Evolutionary conservation across 2,113 vertebrate genomes (phyloP).

Genomic region (Scomber japonicus): DNA sequence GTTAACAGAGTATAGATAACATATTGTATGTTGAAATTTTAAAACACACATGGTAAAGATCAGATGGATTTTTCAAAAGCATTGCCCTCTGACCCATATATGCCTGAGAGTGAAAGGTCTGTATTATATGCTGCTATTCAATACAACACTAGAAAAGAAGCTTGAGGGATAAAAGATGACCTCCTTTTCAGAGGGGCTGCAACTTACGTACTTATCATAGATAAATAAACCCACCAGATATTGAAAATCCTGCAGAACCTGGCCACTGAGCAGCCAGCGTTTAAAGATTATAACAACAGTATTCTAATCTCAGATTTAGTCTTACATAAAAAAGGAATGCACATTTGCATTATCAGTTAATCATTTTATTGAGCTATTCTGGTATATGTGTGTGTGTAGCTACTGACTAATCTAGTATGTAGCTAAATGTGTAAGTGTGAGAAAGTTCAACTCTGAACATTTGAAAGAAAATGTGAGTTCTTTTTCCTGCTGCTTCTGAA

Average conservation of each 20-base stretch:
- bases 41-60: neutral
- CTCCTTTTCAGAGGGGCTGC: neutral
- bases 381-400: too few species aligned
- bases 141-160: constrained; percentile 1
- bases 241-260: neutral
- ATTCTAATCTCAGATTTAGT: too few species aligned
- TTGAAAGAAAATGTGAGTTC: too few species aligned
- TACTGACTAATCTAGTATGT: too few species aligned
- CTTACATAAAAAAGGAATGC: too few species aligned
- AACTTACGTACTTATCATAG: neutral
- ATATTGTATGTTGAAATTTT: neutral
- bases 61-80: constrained; percentile 10
- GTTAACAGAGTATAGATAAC: neutral
- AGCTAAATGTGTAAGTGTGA: too few species aligned
- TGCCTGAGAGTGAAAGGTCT: neutral
- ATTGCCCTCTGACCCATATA: neutral
- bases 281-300: too few species aligned
- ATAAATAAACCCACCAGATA: neutral
- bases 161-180: constrained; percentile 22
- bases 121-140: neutral
- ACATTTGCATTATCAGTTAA: too few species aligned
- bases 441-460: too few species aligned
- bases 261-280: too few species aligned
- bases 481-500: too few species aligned
- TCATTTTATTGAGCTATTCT: too few species aligned